These are phyloP conservation scores for Uloborus plumipes DNA, from an alignment of 2,888 invertebrate genomes.

Conservation along the genomic window DNA sequence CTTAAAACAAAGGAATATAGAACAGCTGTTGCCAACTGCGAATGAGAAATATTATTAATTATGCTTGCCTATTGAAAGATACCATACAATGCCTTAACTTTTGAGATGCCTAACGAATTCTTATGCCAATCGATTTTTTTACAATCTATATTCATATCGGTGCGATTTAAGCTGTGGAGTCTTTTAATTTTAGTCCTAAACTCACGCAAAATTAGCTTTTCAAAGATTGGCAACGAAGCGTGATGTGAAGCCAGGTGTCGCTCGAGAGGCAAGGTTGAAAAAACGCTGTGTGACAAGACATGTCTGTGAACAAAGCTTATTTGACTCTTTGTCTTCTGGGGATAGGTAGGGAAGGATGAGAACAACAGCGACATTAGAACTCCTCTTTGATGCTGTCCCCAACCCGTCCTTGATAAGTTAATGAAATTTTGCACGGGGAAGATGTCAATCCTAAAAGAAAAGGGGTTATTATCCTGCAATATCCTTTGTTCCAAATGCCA, in stretches of 20 bases:
- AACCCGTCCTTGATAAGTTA: slow-evolving; percentile 48
- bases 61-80: slow-evolving; percentile 35
- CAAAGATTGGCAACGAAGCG: slow-evolving; percentile 35
- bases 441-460: slow-evolving; percentile 48
- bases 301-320: slow-evolving; percentile 50
- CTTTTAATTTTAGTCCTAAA: slow-evolving; percentile 62
- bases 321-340: slow-evolving; percentile 30
- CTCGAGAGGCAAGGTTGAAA: slow-evolving; percentile 1
- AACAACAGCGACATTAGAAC: slow-evolving; percentile 46
- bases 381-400: slow-evolving; percentile 9
- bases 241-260: slow-evolving; percentile 20
- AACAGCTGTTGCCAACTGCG: slow-evolving; percentile 46
- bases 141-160: background rate
- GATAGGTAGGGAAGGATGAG: slow-evolving; percentile 9
- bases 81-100: slow-evolving; percentile 18
- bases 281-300: slow-evolving; percentile 35
- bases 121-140: slow-evolving; percentile 12
- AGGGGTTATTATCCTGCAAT: slow-evolving; percentile 41
- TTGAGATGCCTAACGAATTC: background rate
- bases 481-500: slow-evolving; percentile 22
- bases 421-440: slow-evolving; percentile 48
- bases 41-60: slow-evolving; percentile 59
- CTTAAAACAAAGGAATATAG: slow-evolving; percentile 38
- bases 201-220: slow-evolving; percentile 16
- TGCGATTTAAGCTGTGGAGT: slow-evolving; percentile 1